A percentile compares a stretch with the other conserved stretches of the same genome.
These are phyloP conservation scores for Muscicapa adusta DNA, from an alignment of 2,113 vertebrate species.

Conservation along the genomic window DNA sequence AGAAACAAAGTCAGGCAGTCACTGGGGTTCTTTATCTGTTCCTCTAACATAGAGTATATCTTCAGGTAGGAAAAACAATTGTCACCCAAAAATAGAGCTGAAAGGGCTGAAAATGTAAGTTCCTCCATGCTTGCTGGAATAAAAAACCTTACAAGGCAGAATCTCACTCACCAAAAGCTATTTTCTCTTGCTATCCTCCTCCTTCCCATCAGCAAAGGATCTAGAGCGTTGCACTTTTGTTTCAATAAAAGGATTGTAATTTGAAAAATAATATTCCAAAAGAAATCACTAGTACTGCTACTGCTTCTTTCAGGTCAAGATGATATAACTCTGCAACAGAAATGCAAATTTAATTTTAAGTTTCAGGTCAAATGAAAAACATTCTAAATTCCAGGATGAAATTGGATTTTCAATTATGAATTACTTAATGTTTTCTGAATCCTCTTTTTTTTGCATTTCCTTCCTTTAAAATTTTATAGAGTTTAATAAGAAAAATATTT, in stretches of 20 bases:
- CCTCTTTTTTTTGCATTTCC: background rate
- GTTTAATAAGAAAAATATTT: background rate
- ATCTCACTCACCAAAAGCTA: background rate
- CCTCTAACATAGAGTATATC: background rate
- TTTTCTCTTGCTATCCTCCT: background rate
- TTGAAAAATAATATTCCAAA: background rate
- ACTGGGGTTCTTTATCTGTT: background rate
- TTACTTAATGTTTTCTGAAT: background rate
- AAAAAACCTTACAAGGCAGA: background rate
- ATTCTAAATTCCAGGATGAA: background rate
- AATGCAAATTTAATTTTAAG: background rate
- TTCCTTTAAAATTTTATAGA: background rate
- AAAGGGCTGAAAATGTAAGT: background rate
- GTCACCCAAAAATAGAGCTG: background rate
- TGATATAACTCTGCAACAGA: background rate
- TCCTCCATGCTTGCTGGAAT: background rate
- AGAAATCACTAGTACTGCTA: background rate
- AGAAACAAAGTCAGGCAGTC: background rate
- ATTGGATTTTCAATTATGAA: background rate
- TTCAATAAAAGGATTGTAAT: background rate
- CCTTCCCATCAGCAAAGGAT: background rate
- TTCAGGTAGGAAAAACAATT: background rate
- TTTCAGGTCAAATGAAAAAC: background rate
- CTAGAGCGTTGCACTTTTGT: background rate
- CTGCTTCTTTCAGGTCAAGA: background rate